phyloP scores from a whole-genome alignment of 2,888 invertebrate species.

The Caenorhabditis sp. region DNA sequence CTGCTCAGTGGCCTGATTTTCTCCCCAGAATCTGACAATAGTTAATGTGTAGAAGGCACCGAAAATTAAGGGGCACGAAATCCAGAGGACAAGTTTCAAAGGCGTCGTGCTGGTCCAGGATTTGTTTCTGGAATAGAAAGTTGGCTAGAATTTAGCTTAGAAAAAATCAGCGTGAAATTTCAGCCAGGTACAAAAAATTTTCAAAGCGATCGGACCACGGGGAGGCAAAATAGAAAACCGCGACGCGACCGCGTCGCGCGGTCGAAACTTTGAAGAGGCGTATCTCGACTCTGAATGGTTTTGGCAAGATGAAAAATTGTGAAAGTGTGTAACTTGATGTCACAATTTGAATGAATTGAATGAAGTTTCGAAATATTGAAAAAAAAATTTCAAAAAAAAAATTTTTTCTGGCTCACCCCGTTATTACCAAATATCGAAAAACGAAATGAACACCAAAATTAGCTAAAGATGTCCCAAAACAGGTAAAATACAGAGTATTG shows the following conservation, averaged over 20 bases:
- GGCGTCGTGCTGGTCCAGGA: background rate
- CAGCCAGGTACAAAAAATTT: too few species aligned
- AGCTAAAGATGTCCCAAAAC: constrained; percentile 10
- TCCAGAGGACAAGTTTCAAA: background rate
- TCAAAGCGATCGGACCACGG: background rate
- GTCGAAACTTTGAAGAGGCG: background rate
- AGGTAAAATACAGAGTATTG: background rate
- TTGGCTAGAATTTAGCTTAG: too few species aligned
- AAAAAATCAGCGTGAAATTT: background rate
- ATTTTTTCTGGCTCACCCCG: background rate
- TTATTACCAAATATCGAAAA: constrained; percentile 5
- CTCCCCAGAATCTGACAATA: background rate
- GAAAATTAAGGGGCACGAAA: background rate
- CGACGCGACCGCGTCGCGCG: constrained; percentile 17
- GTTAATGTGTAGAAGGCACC: background rate
- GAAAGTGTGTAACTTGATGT: background rate
- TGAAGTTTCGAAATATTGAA: too few species aligned
- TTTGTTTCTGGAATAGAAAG: background rate
- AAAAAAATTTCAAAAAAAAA: background rate
- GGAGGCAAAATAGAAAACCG: background rate
- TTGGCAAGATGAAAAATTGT: background rate
- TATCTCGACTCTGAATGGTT: background rate
- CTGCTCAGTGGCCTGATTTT: background rate
- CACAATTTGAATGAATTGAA: background rate
- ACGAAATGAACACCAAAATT: constrained; percentile 18